These are phyloP conservation scores for Pteropus rufus DNA, from an alignment of 2,797 vertebrate species.

Conservation along the genomic window DNA sequence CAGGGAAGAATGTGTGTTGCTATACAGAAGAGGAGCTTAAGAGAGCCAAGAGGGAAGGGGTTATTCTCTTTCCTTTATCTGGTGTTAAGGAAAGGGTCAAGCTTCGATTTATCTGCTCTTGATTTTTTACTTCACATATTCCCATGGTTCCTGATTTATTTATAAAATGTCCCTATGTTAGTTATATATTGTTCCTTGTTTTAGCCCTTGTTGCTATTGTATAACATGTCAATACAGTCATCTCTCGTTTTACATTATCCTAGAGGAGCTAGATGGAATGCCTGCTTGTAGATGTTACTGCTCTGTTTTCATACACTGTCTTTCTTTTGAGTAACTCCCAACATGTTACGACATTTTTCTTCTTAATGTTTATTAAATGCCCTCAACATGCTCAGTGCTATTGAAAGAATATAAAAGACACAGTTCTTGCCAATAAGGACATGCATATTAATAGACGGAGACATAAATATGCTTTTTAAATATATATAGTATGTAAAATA, in stretches of 20 bases:
- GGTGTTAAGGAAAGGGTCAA: neutral
- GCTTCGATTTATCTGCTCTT: neutral
- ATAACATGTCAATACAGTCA: neutral
- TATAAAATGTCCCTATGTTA: conserved; percentile 18
- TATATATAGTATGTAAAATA: neutral
- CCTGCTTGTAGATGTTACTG: conserved; percentile 39
- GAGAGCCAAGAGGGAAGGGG: neutral
- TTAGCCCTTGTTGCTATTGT: neutral
- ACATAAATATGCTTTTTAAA: conserved; percentile 2
- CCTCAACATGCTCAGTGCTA: conserved; percentile 7
- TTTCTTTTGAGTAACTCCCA: conserved; percentile 56
- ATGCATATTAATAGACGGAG: conserved; percentile 54
- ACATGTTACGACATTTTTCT: conserved; percentile 63
- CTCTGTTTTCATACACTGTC: conserved; percentile 38
- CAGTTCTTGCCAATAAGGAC: conserved; percentile 37
- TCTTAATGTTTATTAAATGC: conserved; percentile 65
- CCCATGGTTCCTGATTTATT: conserved; percentile 7
- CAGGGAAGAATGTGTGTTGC: neutral
- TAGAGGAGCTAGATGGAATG: conserved; percentile 9
- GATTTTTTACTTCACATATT: conserved; percentile 2
- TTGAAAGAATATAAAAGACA: conserved; percentile 60
- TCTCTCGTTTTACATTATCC: conserved; percentile 46
- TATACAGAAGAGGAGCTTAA: neutral
- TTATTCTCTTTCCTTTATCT: conserved; percentile 1
- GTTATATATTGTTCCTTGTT: neutral